Evolutionary conservation across 2,888 invertebrate genomes (phyloP), one percentile per base, ranked within the genome.

Genomic region (Acanthosoma haemorrhoidale): DNA sequence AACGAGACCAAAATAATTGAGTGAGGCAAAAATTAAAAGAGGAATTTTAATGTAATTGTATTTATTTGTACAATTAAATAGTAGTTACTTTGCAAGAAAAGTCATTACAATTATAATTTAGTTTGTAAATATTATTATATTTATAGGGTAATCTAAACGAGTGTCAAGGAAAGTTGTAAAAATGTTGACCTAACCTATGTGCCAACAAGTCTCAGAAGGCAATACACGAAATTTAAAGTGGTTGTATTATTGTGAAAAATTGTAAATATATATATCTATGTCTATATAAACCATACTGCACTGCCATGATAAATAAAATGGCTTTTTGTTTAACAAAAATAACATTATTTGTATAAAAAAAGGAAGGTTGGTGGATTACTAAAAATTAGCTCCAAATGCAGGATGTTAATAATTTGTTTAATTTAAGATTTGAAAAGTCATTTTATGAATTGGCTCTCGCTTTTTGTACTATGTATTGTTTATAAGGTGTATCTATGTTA

Each of bases 401-500:
- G 51, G 18, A 51, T 51, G 51, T 51, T 25, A 25, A 25, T 51
- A 51, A 6, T 1, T 25, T 25, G 51, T 51, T 25, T n/a, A 51
- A 25, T 51, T 25, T n/a, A 51, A 29, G 21, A n/a, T 6, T 51
- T 51, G 51, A 51, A 25, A 9, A 25, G 51, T 51, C 21, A 29
- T 25, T 51, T 51, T 25, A 25, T n/a, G 5, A n/a, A 51, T 51
- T 18, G 21, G 51, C 51, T 51, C 21, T 51, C 25, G 25, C 51
- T 51, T 51, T n/a, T 29, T 36, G 29, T 31, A 31, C 25, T 36
- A 16, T 64, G 38, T 64, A 25, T 64, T 64, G 41, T 64, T 64
- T 25, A 39, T 64, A 29, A 29, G n/a, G 18, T 63, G 64, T 64
- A 64, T 64, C 39, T 43, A 41, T 64, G 31, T 64, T 63, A 43